These are phyloP conservation scores for Centropus unirufus DNA, from an alignment of 2,113 vertebrate genomes.

Conservation along the genomic window DNA sequence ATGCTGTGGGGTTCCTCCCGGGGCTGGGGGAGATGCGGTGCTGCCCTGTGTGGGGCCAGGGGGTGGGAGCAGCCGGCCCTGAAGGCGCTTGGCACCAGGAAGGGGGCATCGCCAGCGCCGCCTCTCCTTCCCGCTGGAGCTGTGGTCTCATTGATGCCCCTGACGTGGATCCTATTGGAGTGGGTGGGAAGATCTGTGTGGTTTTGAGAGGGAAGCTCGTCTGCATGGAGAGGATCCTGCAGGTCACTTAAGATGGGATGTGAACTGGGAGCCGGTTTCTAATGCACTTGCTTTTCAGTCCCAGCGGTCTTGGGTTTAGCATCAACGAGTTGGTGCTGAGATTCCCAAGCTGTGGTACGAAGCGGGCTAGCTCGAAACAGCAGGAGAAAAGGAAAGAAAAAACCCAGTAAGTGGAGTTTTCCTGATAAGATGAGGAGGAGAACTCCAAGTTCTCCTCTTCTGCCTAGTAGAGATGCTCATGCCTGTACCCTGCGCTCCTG, in stretches of 20 bases:
- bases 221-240: background rate
- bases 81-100: rapidly evolving
- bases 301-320: background rate
- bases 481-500: background rate
- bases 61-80: background rate
- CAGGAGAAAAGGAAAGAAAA: background rate
- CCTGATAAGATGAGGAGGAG: background rate
- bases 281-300: rapidly evolving
- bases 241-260: background rate
- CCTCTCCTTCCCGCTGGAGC: rapidly evolving
- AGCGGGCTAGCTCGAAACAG: background rate
- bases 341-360: background rate
- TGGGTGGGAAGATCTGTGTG: background rate
- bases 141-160: background rate
- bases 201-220: background rate
- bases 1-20: no score
- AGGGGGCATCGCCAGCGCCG: background rate
- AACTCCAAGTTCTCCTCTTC: background rate
- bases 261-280: rapidly evolving
- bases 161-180: background rate
- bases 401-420: background rate
- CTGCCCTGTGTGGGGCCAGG: background rate
- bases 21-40: no score
- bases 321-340: background rate
- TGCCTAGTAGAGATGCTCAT: background rate